phyloP scores from a whole-genome alignment of 2,797 vertebrate genomes.

The Sebastes ruberrimus region DNA sequence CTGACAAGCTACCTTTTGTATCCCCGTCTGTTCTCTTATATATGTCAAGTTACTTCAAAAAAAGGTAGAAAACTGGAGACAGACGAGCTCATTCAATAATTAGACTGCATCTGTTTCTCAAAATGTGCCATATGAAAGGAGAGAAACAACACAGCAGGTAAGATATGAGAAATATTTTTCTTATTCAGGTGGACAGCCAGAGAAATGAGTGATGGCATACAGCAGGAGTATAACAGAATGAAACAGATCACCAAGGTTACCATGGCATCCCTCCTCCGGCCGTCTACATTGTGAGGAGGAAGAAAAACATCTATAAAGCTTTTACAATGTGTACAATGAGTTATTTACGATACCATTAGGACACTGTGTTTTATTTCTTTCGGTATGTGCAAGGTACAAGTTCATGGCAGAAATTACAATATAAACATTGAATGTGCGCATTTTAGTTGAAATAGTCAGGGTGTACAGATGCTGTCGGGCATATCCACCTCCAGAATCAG shows the following conservation, averaged over 20 bases:
- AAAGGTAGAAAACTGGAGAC: neutral
- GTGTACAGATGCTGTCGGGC: constrained; percentile 45
- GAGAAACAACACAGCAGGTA: constrained; percentile 38
- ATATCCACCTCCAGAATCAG: constrained; percentile 55
- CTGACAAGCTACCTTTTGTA: neutral
- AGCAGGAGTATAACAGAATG: constrained; percentile 42
- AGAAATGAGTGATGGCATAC: constrained; percentile 55
- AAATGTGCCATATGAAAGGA: constrained; percentile 22
- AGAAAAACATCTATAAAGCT: constrained; percentile 42
- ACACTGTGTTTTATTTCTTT: constrained; percentile 63
- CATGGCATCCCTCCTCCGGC: constrained; percentile 28
- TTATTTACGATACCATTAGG: constrained; percentile 49
- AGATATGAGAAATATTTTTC: constrained; percentile 68
- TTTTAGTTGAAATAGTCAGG: constrained; percentile 46
- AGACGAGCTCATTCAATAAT: neutral
- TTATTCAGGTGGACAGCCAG: constrained; percentile 70
- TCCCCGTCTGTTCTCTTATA: neutral
- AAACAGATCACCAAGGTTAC: constrained; percentile 57
- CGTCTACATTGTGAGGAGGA: constrained; percentile 7
- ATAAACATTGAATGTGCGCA: constrained; percentile 63
- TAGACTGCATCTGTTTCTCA: constrained; percentile 11
- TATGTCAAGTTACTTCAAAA: neutral
- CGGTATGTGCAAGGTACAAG: constrained; percentile 69
- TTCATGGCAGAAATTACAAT: constrained; percentile 72
- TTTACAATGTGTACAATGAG: constrained; percentile 48